These are phyloP conservation scores for human (Homo sapiens) DNA, from an alignment of 2,113 vertebrate genomes.

Conservation along the genomic window DNA sequence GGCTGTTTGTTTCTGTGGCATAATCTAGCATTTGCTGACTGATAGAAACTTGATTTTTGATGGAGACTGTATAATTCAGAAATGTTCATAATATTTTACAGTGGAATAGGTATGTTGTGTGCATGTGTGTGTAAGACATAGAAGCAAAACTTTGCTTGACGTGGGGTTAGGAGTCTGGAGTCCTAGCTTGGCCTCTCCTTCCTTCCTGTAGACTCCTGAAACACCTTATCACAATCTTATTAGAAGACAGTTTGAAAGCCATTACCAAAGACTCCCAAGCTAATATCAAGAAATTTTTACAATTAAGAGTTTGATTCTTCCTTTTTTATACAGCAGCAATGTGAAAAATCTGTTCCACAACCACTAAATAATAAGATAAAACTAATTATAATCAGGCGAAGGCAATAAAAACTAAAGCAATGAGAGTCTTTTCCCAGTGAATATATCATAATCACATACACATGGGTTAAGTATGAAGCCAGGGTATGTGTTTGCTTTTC, in stretches of 20 bases:
- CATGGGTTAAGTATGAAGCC: slow-evolving; percentile 36
- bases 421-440: slow-evolving; percentile 42
- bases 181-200: not conserved
- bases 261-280: not conserved
- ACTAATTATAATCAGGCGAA: slow-evolving; percentile 55
- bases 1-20: not conserved
- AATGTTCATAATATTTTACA: slow-evolving; percentile 3
- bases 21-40: not conserved
- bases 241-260: slow-evolving; percentile 6
- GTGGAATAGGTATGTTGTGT: not conserved
- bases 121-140: not conserved
- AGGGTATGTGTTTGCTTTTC: not conserved
- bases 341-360: slow-evolving; percentile 59
- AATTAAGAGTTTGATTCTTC: slow-evolving; percentile 19
- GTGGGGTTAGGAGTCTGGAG: not conserved
- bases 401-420: slow-evolving; percentile 62
- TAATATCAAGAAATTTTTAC: not conserved
- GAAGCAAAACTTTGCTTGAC: not conserved
- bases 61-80: not conserved
- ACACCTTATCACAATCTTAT: not conserved
- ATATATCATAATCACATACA: slow-evolving; percentile 28
- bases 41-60: not conserved
- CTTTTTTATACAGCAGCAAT: slow-evolving; percentile 51
- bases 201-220: not conserved
- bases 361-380: slow-evolving; percentile 58